phyloP scores from a whole-genome alignment of 2,888 invertebrate species.

The Sympetrum striolatum region DNA sequence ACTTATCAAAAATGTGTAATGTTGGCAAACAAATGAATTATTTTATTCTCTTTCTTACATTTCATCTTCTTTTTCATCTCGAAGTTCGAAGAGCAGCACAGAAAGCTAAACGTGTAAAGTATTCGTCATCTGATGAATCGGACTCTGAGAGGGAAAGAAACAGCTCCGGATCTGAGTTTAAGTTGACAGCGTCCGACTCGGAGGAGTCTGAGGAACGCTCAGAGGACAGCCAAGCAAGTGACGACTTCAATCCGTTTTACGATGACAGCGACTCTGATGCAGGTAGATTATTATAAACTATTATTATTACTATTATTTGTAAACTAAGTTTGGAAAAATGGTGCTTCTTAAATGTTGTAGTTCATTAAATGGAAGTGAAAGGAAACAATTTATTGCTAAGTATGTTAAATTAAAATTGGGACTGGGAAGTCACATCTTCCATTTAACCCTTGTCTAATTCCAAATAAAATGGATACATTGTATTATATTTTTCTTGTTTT shows the following conservation, averaged over 20 bases:
- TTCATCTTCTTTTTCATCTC: conserved; percentile 44
- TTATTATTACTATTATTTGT: too few species aligned
- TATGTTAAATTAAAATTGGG: too few species aligned
- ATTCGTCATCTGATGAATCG: conserved; percentile 63
- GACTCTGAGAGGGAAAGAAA: conserved; percentile 67
- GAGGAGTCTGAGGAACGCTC: conserved; percentile 56
- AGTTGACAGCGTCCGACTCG: conserved; percentile 56
- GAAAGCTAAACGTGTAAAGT: conserved; percentile 65
- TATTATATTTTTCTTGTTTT: too few species aligned
- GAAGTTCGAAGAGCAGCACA: conserved; percentile 67
- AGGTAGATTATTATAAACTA: conserved; percentile 60
- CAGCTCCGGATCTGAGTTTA: conserved; percentile 64
- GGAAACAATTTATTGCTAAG: too few species aligned
- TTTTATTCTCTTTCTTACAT: neutral
- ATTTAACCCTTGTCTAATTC: too few species aligned
- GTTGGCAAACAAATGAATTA: too few species aligned
- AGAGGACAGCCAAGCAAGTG: conserved; percentile 71
- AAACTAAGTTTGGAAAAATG: too few species aligned
- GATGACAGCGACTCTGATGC: conserved; percentile 82
- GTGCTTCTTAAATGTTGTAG: too few species aligned
- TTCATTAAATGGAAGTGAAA: too few species aligned
- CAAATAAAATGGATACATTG: too few species aligned
- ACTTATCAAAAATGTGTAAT: too few species aligned
- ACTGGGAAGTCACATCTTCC: too few species aligned
- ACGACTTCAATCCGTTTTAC: conserved; percentile 93